A percentile compares a stretch with the other conserved stretches of the same genome.
These are phyloP conservation scores for Microtus pennsylvanicus DNA, from an alignment of 2,113 vertebrate species.

Conservation along the genomic window DNA sequence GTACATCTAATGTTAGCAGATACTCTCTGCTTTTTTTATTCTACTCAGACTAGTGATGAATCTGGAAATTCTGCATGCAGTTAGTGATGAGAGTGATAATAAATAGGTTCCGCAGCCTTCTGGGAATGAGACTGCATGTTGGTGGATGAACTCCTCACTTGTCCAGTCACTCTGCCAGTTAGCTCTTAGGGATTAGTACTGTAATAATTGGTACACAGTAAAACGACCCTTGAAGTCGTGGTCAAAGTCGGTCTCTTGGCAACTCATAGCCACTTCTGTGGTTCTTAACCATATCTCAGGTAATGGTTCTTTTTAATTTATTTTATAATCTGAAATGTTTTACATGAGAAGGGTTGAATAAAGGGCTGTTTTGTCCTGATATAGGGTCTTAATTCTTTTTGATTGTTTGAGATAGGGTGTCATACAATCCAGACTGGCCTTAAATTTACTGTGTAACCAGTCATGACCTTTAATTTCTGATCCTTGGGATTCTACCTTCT, in stretches of 20 bases:
- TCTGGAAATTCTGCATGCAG: background rate
- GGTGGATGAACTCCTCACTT: background rate
- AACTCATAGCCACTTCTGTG: constrained; percentile 26
- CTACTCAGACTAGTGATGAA: constrained; percentile 11
- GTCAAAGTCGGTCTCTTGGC: background rate
- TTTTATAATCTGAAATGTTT: constrained; percentile 53
- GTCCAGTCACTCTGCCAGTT: background rate
- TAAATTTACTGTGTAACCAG: background rate
- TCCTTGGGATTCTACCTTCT: background rate
- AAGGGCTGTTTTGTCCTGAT: background rate
- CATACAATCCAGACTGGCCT: background rate
- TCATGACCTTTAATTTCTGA: background rate
- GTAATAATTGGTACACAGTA: background rate
- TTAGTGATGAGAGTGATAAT: constrained; percentile 52
- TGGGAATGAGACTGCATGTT: background rate
- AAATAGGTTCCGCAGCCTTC: background rate
- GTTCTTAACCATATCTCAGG: constrained; percentile 50
- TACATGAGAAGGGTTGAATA: constrained; percentile 26
- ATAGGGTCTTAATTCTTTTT: background rate
- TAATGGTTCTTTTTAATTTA: constrained; percentile 50
- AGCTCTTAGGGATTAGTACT: background rate
- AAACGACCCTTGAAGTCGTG: background rate
- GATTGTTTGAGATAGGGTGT: background rate
- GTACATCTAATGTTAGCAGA: constrained; percentile 16
- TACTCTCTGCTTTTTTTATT: constrained; percentile 16